Evolutionary conservation across 2,797 vertebrate species (phyloP).

Genomic region (Delichon dasypus): DNA sequence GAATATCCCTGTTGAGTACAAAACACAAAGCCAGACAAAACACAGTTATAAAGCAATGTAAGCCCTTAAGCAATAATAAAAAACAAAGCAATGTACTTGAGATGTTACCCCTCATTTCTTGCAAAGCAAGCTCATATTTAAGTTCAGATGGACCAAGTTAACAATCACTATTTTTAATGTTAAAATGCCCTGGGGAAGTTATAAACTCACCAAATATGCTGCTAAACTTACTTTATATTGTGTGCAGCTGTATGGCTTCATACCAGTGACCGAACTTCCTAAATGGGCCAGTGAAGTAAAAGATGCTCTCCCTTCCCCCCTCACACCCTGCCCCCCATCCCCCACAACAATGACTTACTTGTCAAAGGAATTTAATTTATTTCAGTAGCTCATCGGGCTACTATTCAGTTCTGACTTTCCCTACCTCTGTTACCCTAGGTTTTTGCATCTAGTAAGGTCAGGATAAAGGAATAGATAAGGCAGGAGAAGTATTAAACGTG

Average conservation of each 20-base stretch:
- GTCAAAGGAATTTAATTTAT: conserved; percentile 72
- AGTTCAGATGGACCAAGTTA: conserved; percentile 80
- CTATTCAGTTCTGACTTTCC: conserved; percentile 55
- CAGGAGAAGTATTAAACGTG: not conserved
- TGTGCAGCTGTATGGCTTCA: conserved; percentile 82
- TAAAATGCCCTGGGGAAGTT: conserved; percentile 81
- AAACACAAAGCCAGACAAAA: conserved; percentile 68
- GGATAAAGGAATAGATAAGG: not conserved
- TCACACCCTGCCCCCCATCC: conserved; percentile 8
- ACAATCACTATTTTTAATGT: conserved; percentile 83
- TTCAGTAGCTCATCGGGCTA: conserved; percentile 61
- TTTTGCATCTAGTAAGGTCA: not conserved
- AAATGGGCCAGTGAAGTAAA: conserved; percentile 67
- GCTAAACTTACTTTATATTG: conserved; percentile 81
- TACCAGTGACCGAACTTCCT: conserved; percentile 79
- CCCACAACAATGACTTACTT: conserved; percentile 74
- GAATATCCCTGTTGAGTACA: conserved; percentile 36
- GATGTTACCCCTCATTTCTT: conserved; percentile 76
- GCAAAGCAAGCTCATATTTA: conserved; percentile 77
- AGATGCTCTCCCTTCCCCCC: conserved; percentile 56
- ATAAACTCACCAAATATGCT: conserved; percentile 82
- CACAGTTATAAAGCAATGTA: conserved; percentile 58
- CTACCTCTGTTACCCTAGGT: conserved; percentile 43
- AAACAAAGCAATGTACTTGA: conserved; percentile 67
- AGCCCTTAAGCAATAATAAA: conserved; percentile 73